Evolutionary conservation across 1,140 invertebrate species (phyloP).

Genomic region (Leptinotarsa lineolata): DNA sequence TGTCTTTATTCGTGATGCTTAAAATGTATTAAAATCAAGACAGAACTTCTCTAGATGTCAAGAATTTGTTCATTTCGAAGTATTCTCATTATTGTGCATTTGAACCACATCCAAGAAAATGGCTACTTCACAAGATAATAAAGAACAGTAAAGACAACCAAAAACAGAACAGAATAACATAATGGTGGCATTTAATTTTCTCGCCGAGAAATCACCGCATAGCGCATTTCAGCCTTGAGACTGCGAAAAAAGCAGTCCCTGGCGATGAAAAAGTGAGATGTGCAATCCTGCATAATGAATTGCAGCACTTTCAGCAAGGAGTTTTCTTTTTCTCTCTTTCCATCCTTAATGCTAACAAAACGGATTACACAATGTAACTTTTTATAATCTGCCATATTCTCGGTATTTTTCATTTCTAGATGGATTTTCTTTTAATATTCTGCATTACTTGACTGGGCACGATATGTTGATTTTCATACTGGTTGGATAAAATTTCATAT

Average conservation of each 20-base stretch:
- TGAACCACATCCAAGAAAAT: too few relatives aligned
- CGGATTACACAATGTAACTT: background rate
- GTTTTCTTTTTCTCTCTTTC: conserved; percentile 4
- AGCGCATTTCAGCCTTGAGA: background rate
- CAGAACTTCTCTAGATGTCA: too few relatives aligned
- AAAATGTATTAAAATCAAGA: too few relatives aligned
- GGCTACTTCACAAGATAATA: background rate
- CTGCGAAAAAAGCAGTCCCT: conserved; percentile 13
- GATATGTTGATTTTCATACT: too few relatives aligned
- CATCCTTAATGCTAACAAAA: background rate
- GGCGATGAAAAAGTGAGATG: conserved; percentile 13
- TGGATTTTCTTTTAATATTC: background rate
- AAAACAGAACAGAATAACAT: conserved; percentile 10
- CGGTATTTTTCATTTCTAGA: background rate
- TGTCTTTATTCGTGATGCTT: too few relatives aligned
- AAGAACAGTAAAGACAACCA: background rate
- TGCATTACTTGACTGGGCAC: too few relatives aligned
- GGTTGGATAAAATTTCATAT: too few relatives aligned
- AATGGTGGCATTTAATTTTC: conserved; percentile 13
- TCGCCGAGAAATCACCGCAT: conserved; percentile 7
- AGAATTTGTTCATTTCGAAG: background rate
- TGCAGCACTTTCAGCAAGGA: conserved; percentile 15
- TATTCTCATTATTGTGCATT: background rate
- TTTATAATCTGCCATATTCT: background rate
- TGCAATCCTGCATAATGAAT: conserved; percentile 20